Evolutionary conservation across 2,888 invertebrate genomes (phyloP).

Genomic region (Tinea pellionella): DNA sequence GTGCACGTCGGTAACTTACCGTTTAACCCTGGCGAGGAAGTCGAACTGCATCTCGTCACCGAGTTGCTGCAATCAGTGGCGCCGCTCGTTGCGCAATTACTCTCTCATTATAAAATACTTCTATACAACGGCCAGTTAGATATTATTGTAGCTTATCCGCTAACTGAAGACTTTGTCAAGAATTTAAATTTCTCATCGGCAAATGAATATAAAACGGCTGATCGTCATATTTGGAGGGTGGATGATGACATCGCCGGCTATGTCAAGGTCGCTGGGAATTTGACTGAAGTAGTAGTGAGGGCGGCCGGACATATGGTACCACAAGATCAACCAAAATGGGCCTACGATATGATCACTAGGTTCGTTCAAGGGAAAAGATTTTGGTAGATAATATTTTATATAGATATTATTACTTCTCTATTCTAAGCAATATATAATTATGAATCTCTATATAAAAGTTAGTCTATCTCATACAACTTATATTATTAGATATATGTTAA

Average conservation of each 20-base stretch:
- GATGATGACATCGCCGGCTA: conserved; percentile 78
- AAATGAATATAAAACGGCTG: conserved; percentile 71
- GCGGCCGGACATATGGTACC: conserved; percentile 84
- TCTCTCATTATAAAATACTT: conserved; percentile 64
- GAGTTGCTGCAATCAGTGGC: conserved; percentile 73
- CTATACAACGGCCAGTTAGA: conserved; percentile 77
- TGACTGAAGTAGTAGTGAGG: conserved; percentile 78
- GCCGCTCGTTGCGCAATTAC: conserved; percentile 42
- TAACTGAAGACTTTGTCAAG: conserved; percentile 73
- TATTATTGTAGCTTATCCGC: conserved; percentile 71
- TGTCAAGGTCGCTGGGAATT: conserved; percentile 74
- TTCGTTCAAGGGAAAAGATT: conserved; percentile 40
- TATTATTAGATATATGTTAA: no score
- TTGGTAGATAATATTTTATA: not conserved
- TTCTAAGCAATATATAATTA: no score
- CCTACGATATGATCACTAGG: conserved; percentile 64
- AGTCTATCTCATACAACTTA: no score
- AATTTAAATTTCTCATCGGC: conserved; percentile 74
- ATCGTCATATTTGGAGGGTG: conserved; percentile 75
- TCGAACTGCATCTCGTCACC: conserved; percentile 56
- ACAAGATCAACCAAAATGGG: conserved; percentile 69
- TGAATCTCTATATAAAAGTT: no score
- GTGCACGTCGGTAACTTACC: conserved; percentile 73
- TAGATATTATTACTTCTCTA: no score
- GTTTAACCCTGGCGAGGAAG: conserved; percentile 54